Conservation (phyloP, 2,113 vertebrate genomes). For the Elanoides forficatus region DNA sequence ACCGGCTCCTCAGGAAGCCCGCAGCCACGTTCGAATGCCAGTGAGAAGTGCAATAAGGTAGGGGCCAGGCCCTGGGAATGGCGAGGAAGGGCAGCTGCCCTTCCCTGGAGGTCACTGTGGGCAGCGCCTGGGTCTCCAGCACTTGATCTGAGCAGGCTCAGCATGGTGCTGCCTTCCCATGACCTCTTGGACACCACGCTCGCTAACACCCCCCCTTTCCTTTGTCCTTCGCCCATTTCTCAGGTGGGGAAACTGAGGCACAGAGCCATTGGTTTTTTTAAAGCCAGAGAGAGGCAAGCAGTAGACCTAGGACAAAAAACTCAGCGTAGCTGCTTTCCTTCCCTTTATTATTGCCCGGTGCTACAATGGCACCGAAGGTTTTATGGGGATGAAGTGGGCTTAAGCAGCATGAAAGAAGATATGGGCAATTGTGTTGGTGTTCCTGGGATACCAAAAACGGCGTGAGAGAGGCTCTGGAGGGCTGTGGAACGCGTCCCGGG, state of each 20-base stretch:
- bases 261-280: neutral
- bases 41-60: slow-evolving; percentile 56
- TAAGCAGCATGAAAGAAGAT: neutral
- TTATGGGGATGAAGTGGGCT: neutral
- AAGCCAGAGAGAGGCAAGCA: neutral
- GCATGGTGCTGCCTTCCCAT: neutral
- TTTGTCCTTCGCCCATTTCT: neutral
- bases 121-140: neutral
- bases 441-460: neutral
- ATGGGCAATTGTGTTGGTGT: fast-evolving
- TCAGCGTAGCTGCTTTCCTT: neutral
- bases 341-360: neutral
- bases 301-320: neutral
- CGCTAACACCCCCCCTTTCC: neutral
- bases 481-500: neutral
- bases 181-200: neutral
- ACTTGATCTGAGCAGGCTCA: neutral
- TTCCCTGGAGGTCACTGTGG: neutral
- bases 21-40: slow-evolving; percentile 4
- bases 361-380: neutral
- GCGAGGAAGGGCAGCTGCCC: neutral
- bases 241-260: neutral
- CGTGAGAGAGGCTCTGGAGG: neutral
- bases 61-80: neutral
- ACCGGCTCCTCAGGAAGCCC: neutral